Evolutionary conservation across 2,797 vertebrate genomes (phyloP), one percentile per base, ranked within the genome.

Genomic region (Spondyliosoma cantharus): DNA sequence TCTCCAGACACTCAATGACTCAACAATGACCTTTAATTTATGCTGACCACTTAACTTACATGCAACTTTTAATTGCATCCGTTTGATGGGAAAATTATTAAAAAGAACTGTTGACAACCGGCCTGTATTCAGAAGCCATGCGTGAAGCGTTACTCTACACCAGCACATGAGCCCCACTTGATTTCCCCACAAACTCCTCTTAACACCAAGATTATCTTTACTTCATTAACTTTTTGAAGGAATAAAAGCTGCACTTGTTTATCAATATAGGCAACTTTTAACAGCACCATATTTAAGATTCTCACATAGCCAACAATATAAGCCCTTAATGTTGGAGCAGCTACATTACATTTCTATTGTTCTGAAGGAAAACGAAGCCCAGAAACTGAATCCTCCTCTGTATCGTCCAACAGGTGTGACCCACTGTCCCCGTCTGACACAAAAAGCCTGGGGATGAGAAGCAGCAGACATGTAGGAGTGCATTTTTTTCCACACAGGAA

Each of bases 361-460:
- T 66, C 5, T 25, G 5, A 25, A 5, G 13, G 58, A 25, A 24
- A 66, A 42, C 24, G 2, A 27, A 59, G 45, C n/a, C n/a, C 22
- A 29, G n/a, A n/a, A 46, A 7, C 1, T 5, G 15, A 54, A 67
- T 2, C 17, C 24, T 25, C 37, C 7, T 73, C 27, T 62, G 7
- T 5, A 3, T 5, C 0, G 5, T 60, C 49, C 46, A 25, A 45
- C 75, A 82, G 73, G 50, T 74, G 67, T 60, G 54, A 74, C 58
- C 57, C 9, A 0, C 56, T 25, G 22, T 25, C 42, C 11, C 7
- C 0, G 3, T 64, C 48, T 52, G 17, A 53, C 7, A 43, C 22
- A 72, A 69, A 68, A 53, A 0, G 22, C 20, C 43, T 17, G 32
- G 0, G 4, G 13, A 27, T 17, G 16, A 14, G 22, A 24, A 75